These are phyloP conservation scores for Anas acuta DNA, from an alignment of 2,797 vertebrate genomes.

Conservation along the genomic window DNA sequence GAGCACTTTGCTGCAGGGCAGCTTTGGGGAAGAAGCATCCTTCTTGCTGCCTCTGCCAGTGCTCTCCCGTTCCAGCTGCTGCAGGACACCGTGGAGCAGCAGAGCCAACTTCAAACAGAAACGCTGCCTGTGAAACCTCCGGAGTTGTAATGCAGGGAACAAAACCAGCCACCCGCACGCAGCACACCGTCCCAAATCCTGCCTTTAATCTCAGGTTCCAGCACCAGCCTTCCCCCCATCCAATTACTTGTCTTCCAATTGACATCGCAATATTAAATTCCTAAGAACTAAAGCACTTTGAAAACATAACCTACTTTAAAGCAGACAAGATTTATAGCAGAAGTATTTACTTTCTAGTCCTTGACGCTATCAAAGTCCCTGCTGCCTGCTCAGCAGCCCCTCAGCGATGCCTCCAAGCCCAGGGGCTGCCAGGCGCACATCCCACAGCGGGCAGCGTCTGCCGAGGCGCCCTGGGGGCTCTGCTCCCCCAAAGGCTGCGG, in stretches of 20 bases:
- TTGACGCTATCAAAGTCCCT: neutral
- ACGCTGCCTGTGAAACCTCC: neutral
- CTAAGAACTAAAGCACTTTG: slow-evolving; percentile 43
- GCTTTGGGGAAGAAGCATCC: accelerated
- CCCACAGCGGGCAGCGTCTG: no score
- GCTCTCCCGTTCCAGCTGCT: accelerated
- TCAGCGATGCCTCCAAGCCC: neutral
- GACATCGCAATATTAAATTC: slow-evolving; percentile 58
- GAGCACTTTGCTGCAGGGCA: neutral
- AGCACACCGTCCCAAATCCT: slow-evolving; percentile 25
- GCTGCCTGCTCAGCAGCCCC: neutral
- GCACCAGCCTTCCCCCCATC: slow-evolving; percentile 47
- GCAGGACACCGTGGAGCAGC: neutral
- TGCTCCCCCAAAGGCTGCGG: no score
- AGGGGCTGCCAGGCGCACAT: accelerated
- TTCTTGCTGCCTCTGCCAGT: neutral
- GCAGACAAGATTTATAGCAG: neutral
- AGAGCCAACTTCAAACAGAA: neutral
- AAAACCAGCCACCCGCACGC: neutral
- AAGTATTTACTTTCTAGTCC: neutral
- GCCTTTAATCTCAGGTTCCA: slow-evolving; percentile 60
- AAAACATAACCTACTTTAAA: slow-evolving; percentile 37
- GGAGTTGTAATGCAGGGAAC: neutral
- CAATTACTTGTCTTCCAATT: slow-evolving; percentile 53
- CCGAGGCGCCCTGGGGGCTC: neutral